These are phyloP conservation scores for Lasioglossum baleicum DNA, from an alignment of 1,140 invertebrate species.

Conservation along the genomic window DNA sequence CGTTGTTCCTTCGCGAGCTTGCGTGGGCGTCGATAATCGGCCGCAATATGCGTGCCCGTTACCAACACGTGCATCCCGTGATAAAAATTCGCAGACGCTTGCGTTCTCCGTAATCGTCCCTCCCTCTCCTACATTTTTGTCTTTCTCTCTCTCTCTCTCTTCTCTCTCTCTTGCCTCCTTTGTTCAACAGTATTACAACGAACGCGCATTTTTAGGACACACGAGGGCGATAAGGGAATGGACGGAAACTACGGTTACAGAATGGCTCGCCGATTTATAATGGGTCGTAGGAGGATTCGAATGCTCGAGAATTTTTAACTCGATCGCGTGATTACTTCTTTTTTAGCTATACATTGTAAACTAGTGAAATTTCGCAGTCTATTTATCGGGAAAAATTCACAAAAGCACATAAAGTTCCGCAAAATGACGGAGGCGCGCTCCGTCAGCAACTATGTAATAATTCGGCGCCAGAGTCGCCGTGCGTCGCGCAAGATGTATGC, in stretches of 20 bases:
- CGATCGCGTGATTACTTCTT: no score
- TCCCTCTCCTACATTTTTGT: neutral
- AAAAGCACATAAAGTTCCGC: no score
- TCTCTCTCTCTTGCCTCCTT: neutral
- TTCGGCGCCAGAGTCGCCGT: neutral
- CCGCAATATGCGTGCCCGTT: constrained; percentile 5
- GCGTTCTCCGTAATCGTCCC: constrained; percentile 14
- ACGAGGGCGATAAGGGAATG: neutral
- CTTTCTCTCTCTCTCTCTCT: neutral
- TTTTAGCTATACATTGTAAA: no score
- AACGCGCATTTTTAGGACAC: neutral
- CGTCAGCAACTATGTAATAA: neutral
- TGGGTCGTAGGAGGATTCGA: neutral
- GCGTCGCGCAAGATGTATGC: no score
- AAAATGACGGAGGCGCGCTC: no score
- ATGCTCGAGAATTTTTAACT: no score
- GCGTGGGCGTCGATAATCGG: constrained; percentile 26
- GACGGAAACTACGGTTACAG: neutral
- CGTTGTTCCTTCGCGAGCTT: neutral
- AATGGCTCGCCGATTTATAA: neutral
- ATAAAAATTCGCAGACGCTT: constrained; percentile 33
- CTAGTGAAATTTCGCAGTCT: no score
- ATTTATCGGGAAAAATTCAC: no score
- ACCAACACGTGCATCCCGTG: constrained; percentile 9
- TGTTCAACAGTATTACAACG: neutral